Evolutionary conservation across 2,113 vertebrate genomes (phyloP), one percentile per base, ranked within the genome.

Genomic region (Myrmophylax atrothorax): DNA sequence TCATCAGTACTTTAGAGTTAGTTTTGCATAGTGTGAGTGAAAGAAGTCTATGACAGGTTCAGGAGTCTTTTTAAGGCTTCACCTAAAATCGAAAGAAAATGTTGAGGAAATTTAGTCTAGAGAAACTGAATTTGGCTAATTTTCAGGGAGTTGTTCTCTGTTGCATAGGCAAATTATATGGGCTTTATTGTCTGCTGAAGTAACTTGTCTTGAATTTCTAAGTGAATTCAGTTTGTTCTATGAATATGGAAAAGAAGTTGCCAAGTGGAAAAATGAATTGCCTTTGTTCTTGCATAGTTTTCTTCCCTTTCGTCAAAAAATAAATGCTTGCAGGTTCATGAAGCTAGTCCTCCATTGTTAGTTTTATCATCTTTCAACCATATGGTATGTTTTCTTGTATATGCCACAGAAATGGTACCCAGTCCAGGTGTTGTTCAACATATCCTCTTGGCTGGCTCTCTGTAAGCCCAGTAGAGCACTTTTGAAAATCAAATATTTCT

Each of bases 301-400:
- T 85, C 74, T 76, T 24, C 25, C 7, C 38, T 91, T 92, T 87
- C 74, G 38, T 91, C 12, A 76, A 76, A 95, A 94, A 91, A 62
- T 35, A 38, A 0, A 1, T 38, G 49, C 66, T 60, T 91, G 40
- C 40, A 84, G 58, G 52, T 78, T 84, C 56, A 47, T 0, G 1
- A 67, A 84, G 55, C 68, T 38, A n/a, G 29, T 70, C 37, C 55
- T 70, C 63, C 75, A 88, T 96, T 97, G 93, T 96, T 96, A 59
- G 74, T 76, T 96, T 97, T 97, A 96, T 96, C 91, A 77, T 87
- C 89, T 87, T 87, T 89, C 91, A 85, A 4, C 84, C 94, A 94
- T 91, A 77, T 88, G 91, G 46, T 88, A 23, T 40, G 53, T 82
- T 94, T 79, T 79, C 75, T 72, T 73, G 14, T 23, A 28, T 38